phyloP scores from a whole-genome alignment of 1,140 invertebrate species.

The Aleiodes sp. region DNA sequence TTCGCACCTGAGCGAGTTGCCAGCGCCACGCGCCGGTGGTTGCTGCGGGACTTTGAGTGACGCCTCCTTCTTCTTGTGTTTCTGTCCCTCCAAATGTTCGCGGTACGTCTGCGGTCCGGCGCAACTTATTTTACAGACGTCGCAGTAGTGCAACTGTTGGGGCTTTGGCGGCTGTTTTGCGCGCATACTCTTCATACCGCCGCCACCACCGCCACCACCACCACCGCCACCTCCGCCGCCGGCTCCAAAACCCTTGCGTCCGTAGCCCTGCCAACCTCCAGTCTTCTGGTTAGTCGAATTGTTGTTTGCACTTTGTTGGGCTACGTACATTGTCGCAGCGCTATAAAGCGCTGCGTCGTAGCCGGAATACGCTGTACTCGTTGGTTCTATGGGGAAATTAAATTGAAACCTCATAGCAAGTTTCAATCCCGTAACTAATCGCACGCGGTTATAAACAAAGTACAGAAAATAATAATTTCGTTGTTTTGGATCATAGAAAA shows the following conservation, averaged over 20 bases:
- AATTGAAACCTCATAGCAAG: neutral
- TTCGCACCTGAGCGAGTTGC: constrained; percentile 83
- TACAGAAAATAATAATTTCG: too few relatives aligned
- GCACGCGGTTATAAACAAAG: neutral
- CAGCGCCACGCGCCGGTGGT: constrained; percentile 67
- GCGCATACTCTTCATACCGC: constrained; percentile 75
- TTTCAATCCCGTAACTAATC: constrained; percentile 1
- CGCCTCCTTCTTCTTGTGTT: constrained; percentile 98
- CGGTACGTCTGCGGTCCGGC: constrained; percentile 95
- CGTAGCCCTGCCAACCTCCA: constrained; percentile 77
- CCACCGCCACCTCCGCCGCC: constrained; percentile 58
- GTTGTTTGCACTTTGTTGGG: constrained; percentile 78
- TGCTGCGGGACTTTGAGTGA: constrained; percentile 79
- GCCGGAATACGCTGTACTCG: constrained; percentile 75
- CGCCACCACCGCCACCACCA: constrained; percentile 75
- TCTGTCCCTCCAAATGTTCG: constrained; percentile 97
- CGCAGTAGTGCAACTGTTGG: constrained; percentile 93
- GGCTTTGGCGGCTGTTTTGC: constrained; percentile 87
- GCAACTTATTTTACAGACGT: constrained; percentile 98
- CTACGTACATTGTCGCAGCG: constrained; percentile 91
- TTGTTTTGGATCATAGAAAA: too few relatives aligned
- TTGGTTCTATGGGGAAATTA: constrained; percentile 64
- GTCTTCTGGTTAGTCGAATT: constrained; percentile 68
- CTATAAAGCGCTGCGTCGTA: constrained; percentile 94
- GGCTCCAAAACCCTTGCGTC: constrained; percentile 73